Conservation (phyloP, 2,797 vertebrate species). For the Urosaurus nigricauda region DNA sequence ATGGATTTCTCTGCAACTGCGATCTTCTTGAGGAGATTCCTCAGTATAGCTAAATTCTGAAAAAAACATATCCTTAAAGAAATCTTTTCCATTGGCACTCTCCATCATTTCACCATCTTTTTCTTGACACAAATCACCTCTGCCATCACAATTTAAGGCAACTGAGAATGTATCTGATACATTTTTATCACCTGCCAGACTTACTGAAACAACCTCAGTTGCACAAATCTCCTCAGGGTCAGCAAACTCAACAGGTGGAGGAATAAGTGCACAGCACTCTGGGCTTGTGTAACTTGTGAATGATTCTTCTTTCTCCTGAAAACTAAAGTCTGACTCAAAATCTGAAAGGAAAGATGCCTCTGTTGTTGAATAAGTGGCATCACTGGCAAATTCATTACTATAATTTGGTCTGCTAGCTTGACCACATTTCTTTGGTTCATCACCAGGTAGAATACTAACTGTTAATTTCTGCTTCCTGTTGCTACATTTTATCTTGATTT, state of each 20-base stretch:
- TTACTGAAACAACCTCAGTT: conserved; percentile 70
- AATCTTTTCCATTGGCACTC: conserved; percentile 47
- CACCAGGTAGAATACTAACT: conserved; percentile 69
- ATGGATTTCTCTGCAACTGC: conserved; percentile 72
- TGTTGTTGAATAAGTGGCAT: conserved; percentile 64
- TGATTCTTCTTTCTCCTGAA: conserved; percentile 58
- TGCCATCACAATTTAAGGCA: conserved; percentile 30
- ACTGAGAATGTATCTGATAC: conserved; percentile 45
- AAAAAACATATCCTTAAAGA: conserved; percentile 63
- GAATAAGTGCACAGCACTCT: conserved; percentile 68
- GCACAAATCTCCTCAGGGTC: conserved; percentile 73
- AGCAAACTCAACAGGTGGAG: conserved; percentile 80
- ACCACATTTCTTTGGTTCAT: conserved; percentile 29
- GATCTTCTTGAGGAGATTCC: conserved; percentile 65
- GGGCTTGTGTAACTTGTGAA: conserved; percentile 49
- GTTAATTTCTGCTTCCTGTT: conserved; percentile 65
- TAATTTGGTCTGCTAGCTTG: conserved; percentile 37
- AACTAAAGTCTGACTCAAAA: conserved; percentile 60
- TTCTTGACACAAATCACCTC: conserved; percentile 57
- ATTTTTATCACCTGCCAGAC: conserved; percentile 55
- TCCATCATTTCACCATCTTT: conserved; percentile 60
- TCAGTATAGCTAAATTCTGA: conserved; percentile 54
- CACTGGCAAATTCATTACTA: conserved; percentile 39
- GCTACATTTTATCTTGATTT: conserved; percentile 70
- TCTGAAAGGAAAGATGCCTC: conserved; percentile 66